Conservation (phyloP, 2,113 vertebrate species). For the Hystrix brachyura region DNA sequence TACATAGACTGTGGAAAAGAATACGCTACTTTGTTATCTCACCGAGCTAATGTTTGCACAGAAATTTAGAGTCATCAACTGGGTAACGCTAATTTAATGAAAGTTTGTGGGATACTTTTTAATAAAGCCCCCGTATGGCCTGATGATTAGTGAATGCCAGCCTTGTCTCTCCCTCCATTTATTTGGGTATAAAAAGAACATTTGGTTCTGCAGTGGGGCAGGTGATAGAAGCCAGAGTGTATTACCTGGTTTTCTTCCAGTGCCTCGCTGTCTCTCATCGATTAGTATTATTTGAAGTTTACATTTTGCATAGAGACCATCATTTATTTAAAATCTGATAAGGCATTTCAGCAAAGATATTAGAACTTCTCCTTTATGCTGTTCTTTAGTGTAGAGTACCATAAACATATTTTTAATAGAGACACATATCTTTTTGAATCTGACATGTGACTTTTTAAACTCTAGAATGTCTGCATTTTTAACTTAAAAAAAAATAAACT, state of each 20-base stretch:
- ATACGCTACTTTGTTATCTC: slow-evolving; percentile 70
- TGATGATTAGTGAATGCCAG: slow-evolving; percentile 82
- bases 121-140: slow-evolving; percentile 81
- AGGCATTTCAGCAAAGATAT: slow-evolving; percentile 50
- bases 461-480: slow-evolving; percentile 81
- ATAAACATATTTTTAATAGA: slow-evolving; percentile 77
- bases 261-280: slow-evolving; percentile 14
- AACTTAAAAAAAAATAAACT: slow-evolving; percentile 81
- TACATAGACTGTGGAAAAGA: slow-evolving; percentile 76
- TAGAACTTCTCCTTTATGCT: slow-evolving; percentile 55
- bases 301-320: not conserved
- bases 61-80: slow-evolving; percentile 79
- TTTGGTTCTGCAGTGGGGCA: slow-evolving; percentile 64
- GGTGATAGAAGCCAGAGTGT: slow-evolving; percentile 12
- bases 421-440: slow-evolving; percentile 12
- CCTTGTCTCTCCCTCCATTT: slow-evolving; percentile 74
- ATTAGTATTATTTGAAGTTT: slow-evolving; percentile 72
- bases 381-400: slow-evolving; percentile 48
- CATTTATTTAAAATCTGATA: slow-evolving; percentile 74
- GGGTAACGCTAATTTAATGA: slow-evolving; percentile 83
- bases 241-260: slow-evolving; percentile 63
- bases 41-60: slow-evolving; percentile 81
- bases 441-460: slow-evolving; percentile 82
- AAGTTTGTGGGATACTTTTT: slow-evolving; percentile 87
- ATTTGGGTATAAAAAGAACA: slow-evolving; percentile 58